Evolutionary conservation across 2,797 vertebrate genomes (phyloP), one percentile per base, ranked within the genome.

Genomic region (Malurus splendens): DNA sequence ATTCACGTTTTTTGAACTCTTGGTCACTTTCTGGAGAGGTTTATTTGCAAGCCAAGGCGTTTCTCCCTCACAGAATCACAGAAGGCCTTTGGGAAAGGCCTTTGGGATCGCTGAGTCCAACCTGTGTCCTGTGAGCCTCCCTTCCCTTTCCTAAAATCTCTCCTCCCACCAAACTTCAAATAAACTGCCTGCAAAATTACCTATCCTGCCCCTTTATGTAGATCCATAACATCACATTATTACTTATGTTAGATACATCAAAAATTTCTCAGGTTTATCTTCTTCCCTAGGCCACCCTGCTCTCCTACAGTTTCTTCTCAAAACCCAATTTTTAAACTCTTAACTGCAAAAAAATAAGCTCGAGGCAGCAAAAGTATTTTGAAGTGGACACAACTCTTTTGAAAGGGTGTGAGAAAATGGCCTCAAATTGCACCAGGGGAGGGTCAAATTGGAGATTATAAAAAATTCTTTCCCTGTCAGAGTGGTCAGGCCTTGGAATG

Each of bases 361-460:
- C 38, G 19, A 75, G 74, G 22, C 42, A 73, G 52, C 41, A 79
- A 8, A 73, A 81, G 1, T 20, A 41, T 67, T 76, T 55, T 70
- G 30, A 82, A 36, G 14, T 3, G 5, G 30, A 41, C 27, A 44
- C 3, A 39, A 62, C 17, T 22, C 9, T 22, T 51, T 62, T 19
- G 28, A 60, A 50, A 72, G 12, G 5, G 59, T 3, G 30, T 12
- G 39, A 47, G 18, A 8, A 30, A 86, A 59, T 5, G 18, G 4
- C 12, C 15, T n/a, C 0, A 1, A 27, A 51, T 18, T 1, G 20
- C 18, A 52, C 8, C 52, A 57, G 45, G 17, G 6, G 6, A 65
- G 28, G 45, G 0, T 10, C 32, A 78, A 30, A 1, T 4, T 45
- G 47, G 20, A 39, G 30, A 25, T 0, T 33, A 14, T 9, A 0